A percentile compares a stretch with the other conserved stretches of the same genome.
Conservation (phyloP, 1,140 invertebrate genomes). For the Drosophila baimaii region DNA sequence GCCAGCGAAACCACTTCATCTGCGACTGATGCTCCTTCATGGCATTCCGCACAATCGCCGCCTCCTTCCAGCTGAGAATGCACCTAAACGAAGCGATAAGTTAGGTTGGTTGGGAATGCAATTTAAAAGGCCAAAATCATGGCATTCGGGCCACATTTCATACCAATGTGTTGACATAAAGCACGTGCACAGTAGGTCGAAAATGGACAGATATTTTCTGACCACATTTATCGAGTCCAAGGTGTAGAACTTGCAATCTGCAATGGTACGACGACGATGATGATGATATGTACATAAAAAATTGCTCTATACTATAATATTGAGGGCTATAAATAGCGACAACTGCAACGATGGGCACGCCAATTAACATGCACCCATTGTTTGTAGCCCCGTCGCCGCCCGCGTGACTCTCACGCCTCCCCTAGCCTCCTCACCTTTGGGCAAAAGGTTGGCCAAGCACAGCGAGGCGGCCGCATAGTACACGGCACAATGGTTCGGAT, state of each 20-base stretch:
- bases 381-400: constrained; percentile 32
- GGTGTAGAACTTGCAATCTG: constrained; percentile 92
- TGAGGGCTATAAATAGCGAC: constrained; percentile 63
- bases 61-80: constrained; percentile 86
- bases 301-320: constrained; percentile 54
- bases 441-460: constrained; percentile 90
- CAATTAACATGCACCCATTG: constrained; percentile 71
- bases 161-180: constrained; percentile 90
- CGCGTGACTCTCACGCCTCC: constrained; percentile 48
- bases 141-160: constrained; percentile 38
- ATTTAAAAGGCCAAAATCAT: neutral
- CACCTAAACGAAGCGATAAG: constrained; percentile 85
- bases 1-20: constrained; percentile 95
- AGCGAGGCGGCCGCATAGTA: constrained; percentile 91
- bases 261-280: constrained; percentile 68
- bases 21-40: constrained; percentile 95
- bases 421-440: constrained; percentile 86
- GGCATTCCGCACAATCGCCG: constrained; percentile 87
- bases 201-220: constrained; percentile 93
- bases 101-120: no score
- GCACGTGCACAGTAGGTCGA: constrained; percentile 93
- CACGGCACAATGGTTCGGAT: constrained; percentile 94
- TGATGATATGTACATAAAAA: constrained; percentile 52
- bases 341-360: constrained; percentile 60
- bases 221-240: constrained; percentile 93